Conservation (phyloP, 2,113 vertebrate genomes). For the Vidua chalybeata region DNA sequence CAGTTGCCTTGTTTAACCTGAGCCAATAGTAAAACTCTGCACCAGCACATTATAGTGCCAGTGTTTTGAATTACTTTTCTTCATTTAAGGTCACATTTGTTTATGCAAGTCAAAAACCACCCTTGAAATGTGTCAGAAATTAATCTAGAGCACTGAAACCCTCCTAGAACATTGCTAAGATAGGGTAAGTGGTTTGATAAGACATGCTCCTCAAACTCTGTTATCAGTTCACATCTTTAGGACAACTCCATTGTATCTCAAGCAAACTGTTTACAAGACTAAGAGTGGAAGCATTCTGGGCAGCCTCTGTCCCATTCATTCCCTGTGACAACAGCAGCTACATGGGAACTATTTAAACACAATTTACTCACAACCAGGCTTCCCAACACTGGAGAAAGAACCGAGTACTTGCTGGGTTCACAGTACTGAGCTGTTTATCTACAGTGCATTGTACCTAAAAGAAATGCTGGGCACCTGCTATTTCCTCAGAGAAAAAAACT, state of each 20-base stretch:
- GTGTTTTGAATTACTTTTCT: not conserved
- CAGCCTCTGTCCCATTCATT: not conserved
- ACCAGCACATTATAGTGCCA: not conserved
- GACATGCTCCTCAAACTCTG: not conserved
- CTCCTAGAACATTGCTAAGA: not conserved
- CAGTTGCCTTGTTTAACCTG: not conserved
- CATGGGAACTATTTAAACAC: not conserved
- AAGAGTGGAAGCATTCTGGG: not conserved
- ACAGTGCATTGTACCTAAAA: not conserved
- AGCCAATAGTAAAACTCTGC: not conserved
- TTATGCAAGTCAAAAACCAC: not conserved
- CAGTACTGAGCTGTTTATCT: not conserved
- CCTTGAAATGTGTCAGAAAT: not conserved
- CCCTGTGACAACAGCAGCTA: not conserved
- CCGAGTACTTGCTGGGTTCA: not conserved
- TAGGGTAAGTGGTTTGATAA: not conserved
- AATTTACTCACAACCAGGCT: not conserved
- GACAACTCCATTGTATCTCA: not conserved
- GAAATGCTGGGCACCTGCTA: not conserved
- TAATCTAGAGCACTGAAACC: not conserved
- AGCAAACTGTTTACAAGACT: not conserved
- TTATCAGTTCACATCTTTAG: not conserved
- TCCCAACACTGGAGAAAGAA: not conserved
- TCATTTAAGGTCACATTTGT: not conserved
- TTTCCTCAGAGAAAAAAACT: not conserved